Evolutionary conservation across 2,888 invertebrate genomes (phyloP).

Genomic region (Drosophila anomalata): DNA sequence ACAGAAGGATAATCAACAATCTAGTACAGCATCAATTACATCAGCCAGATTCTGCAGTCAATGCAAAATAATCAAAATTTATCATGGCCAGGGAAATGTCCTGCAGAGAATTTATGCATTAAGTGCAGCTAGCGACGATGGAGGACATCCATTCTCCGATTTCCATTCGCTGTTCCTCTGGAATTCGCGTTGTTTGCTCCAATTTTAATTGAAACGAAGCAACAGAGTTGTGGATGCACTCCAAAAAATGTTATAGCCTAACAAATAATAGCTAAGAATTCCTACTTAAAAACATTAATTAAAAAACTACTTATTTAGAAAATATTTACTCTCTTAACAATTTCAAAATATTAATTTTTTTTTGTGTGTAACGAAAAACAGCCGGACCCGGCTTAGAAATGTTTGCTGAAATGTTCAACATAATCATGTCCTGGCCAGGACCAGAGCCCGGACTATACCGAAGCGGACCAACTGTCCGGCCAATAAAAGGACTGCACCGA

Average conservation of each 20-base stretch:
- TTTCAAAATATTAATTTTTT: neutral
- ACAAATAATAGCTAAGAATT: neutral
- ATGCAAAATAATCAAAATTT: slow-evolving; percentile 39
- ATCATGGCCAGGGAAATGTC: slow-evolving; percentile 57
- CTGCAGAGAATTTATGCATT: slow-evolving; percentile 79
- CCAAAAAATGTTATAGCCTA: slow-evolving; percentile 1
- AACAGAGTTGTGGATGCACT: slow-evolving; percentile 41
- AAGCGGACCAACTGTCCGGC: slow-evolving; percentile 2
- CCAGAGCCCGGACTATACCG: slow-evolving; percentile 20
- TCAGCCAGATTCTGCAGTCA: slow-evolving; percentile 35
- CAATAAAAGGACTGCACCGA: slow-evolving; percentile 46
- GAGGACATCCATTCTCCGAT: slow-evolving; percentile 27
- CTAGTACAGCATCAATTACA: slow-evolving; percentile 20
- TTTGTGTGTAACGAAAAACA: slow-evolving; percentile 8
- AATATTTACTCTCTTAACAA: neutral
- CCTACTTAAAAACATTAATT: neutral
- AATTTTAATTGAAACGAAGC: slow-evolving; percentile 71
- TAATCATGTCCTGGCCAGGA: slow-evolving; percentile 70
- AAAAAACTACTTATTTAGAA: neutral
- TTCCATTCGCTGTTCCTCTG: slow-evolving; percentile 41
- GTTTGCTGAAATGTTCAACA: slow-evolving; percentile 61
- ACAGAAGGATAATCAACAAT: slow-evolving; percentile 18
- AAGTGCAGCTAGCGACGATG: slow-evolving; percentile 63
- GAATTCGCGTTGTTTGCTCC: slow-evolving; percentile 37
- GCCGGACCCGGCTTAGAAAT: slow-evolving; percentile 21